Conservation (phyloP, 2,888 invertebrate genomes). For the Helicoverpa assulta region DNA sequence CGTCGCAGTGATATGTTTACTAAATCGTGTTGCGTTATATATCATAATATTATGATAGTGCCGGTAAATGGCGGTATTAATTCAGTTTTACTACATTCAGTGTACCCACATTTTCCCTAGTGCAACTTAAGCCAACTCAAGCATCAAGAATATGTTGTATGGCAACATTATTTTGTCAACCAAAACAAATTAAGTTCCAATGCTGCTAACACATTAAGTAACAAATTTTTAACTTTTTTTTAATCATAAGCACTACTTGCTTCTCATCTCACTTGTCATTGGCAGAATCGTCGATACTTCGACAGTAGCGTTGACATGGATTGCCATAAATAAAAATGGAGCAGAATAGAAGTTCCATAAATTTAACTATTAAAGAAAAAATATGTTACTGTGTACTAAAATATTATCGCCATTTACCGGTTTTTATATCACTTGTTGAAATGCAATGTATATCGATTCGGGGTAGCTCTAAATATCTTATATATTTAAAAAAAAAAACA, state of each 20-base stretch:
- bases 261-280: not conserved
- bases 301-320: too few species aligned
- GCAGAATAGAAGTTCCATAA: not conserved
- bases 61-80: slow-evolving; percentile 30
- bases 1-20: slow-evolving; percentile 29
- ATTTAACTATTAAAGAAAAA: not conserved
- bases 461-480: slow-evolving; percentile 51
- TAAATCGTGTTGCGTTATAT: slow-evolving; percentile 32
- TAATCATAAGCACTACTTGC: too few species aligned
- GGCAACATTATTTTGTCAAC: too few species aligned
- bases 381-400: not conserved
- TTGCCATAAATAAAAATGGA: too few species aligned
- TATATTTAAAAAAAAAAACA: slow-evolving; percentile 39
- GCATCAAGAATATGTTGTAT: too few species aligned
- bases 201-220: too few species aligned
- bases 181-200: too few species aligned
- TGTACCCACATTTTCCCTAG: not conserved
- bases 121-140: too few species aligned
- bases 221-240: too few species aligned
- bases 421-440: slow-evolving; percentile 54
- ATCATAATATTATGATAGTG: slow-evolving; percentile 13
- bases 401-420: slow-evolving; percentile 23
- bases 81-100: not conserved
- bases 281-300: too few species aligned
- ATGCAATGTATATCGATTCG: slow-evolving; percentile 56